Evolutionary conservation across 1,140 invertebrate genomes (phyloP).

Genomic region (Ganaspis sp.): DNA sequence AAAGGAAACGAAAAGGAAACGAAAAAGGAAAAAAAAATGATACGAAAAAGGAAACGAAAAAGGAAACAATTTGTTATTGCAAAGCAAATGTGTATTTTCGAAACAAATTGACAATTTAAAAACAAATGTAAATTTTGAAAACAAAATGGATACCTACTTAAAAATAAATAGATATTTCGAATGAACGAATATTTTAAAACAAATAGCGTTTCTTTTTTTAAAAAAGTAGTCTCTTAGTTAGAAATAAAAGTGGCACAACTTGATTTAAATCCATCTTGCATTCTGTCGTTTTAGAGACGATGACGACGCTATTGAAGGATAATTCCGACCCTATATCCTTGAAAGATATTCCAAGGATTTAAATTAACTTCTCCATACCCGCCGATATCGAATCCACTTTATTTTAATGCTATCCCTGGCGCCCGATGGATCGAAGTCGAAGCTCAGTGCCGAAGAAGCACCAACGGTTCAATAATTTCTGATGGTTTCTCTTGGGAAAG

Average conservation of each 20-base stretch:
- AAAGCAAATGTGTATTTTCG: too few species aligned
- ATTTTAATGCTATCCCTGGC: slow-evolving; percentile 63
- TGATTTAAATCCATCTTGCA: not conserved
- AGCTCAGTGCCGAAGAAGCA: slow-evolving; percentile 23
- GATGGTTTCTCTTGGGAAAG: slow-evolving; percentile 49
- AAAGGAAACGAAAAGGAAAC: too few species aligned
- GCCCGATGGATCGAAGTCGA: slow-evolving; percentile 29
- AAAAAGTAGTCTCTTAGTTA: not conserved
- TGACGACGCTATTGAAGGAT: not conserved
- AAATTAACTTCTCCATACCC: slow-evolving; percentile 64
- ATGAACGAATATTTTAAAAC: too few species aligned
- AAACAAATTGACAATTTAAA: too few species aligned
- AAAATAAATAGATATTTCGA: too few species aligned
- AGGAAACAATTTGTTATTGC: too few species aligned
- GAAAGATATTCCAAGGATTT: slow-evolving; percentile 60
- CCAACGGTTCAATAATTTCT: slow-evolving; percentile 65
- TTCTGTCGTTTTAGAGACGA: not conserved
- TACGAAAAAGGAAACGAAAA: too few species aligned
- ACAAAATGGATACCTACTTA: too few species aligned
- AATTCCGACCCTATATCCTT: not conserved
- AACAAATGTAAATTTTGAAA: too few species aligned
- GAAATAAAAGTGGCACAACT: not conserved
- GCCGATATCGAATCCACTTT: slow-evolving; percentile 68
- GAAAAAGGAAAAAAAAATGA: too few species aligned
- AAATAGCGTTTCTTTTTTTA: not conserved